Base-by-base conservation (phyloP, 2,113 vertebrate species). In the Rhadina sibilatrix region DNA sequence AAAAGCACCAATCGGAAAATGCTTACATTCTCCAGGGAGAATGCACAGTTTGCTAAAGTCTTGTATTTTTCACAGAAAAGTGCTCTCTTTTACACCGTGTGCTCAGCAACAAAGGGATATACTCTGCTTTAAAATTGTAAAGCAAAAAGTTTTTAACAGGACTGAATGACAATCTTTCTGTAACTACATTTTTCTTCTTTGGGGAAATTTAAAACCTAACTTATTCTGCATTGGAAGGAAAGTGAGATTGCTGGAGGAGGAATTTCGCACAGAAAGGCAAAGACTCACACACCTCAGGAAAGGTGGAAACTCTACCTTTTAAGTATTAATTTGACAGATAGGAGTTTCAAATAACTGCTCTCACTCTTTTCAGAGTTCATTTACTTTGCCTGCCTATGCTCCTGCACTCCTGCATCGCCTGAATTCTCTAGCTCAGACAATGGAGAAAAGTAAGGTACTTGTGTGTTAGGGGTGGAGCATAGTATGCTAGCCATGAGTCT, bases 1-100 rank as follows among this genome's bases (percentile, higher is more conserved):
- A 92, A 96, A 97, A 89, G 83, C 95, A 94, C 89, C 82, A 90
- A 49, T 79, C 18, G 12, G 31, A 90, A 95, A 86, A 91, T 86
- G 87, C 83, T 80, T 85, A 92, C 89, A 69, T 66, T 44, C 79
- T 93, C 77, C 91, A 60, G 78, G 84, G 64, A 82, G 23, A 63
- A 68, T 12, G 54, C 47, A 57, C 12, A 14, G 53, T 87, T 85
- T 74, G 66, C 33, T 87, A 47, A 91, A 96, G 56, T 28, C 31
- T 33, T 56, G 12, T 49, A 44, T 71, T 91, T n/a, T 64, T 52
- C 47, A 25, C 6, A 71, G 63, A 65, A 68, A 57, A 83, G 53
- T 40, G 40, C 15, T 56, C 21, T 35, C 18, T 72, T 81, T 65
- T 35, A 74, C 22, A 44, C 44, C 10, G 3, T 72, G 70, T 52